phyloP scores from a whole-genome alignment of 2,113 vertebrate species.

The Macroglossus sobrinus region DNA sequence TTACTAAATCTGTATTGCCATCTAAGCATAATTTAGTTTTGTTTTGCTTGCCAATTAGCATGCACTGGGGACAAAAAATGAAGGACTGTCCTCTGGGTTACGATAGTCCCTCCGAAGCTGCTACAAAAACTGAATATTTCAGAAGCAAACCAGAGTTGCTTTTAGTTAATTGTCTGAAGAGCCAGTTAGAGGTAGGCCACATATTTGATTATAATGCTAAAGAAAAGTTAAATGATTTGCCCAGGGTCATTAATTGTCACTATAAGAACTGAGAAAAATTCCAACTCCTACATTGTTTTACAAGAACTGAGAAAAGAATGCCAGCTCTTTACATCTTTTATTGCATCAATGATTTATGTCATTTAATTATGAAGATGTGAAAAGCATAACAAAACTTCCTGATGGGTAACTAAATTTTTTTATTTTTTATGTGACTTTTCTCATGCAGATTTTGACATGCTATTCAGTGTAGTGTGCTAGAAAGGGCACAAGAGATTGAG shows the following conservation, averaged over 20 bases:
- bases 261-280: background rate
- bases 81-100: background rate
- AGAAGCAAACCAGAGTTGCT: background rate
- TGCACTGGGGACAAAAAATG: background rate
- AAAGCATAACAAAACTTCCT: background rate
- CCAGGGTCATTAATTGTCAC: background rate
- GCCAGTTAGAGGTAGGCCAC: background rate
- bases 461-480: background rate
- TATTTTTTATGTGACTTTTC: background rate
- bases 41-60: background rate
- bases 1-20: background rate
- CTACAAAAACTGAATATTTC: background rate
- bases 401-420: background rate
- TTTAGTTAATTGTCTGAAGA: conserved; percentile 22
- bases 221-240: background rate
- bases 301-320: background rate
- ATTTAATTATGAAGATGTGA: background rate
- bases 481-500: background rate
- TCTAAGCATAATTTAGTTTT: background rate
- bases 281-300: background rate
- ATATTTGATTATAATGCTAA: background rate
- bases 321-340: background rate
- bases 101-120: background rate
- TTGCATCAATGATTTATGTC: background rate
- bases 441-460: background rate